Evolutionary conservation across 2,113 vertebrate species (phyloP), one percentile per base, ranked within the genome.

Genomic region (Microcebus griseorufus): DNA sequence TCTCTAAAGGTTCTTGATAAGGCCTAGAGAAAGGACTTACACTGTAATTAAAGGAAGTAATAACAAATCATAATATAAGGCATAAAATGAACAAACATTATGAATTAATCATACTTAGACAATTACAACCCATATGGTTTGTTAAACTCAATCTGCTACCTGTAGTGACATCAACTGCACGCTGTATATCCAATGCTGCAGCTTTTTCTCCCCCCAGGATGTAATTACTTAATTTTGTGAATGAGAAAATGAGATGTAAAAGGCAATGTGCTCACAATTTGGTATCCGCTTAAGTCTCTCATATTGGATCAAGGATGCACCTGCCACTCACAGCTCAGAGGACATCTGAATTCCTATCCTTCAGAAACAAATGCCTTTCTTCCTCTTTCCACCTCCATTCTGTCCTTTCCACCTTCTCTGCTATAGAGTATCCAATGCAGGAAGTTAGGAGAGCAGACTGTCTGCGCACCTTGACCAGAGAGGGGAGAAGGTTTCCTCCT

Each of bases 81-180:
- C 99, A 99, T 99, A 99, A 99, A 99, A 99, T 99, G 98, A 99
- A 99, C 99, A 99, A 99, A 99, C 99, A 99, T 99, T 99, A 99
- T 98, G 99, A 99, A 99, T 99, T 99, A 99, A 99, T 99, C 99
- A 99, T 99, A 99, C 98, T 99, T 98, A 98, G 98, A 98, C 99
- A 98, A 99, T 99, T 99, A 99, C 98, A 99, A 99, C 98, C 99
- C 99, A 99, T 99, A 99, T 99, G 99, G 99, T 99, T 99, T 99
- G 99, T 99, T 99, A 99, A 99, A 99, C 98, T 98, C 99, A 99
- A 99, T 99, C 99, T 99, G 99, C 98, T 99, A 98, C 98, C 98
- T 98, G 98, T 97, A 98, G 98, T 96, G 98, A 98, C 98, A 98
- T 98, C 97, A 62, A 94, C 97, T 97, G 97, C 95, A 51, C 94